phyloP scores from a whole-genome alignment of 2,113 vertebrate genomes.

The Pogona vitticeps region DNA sequence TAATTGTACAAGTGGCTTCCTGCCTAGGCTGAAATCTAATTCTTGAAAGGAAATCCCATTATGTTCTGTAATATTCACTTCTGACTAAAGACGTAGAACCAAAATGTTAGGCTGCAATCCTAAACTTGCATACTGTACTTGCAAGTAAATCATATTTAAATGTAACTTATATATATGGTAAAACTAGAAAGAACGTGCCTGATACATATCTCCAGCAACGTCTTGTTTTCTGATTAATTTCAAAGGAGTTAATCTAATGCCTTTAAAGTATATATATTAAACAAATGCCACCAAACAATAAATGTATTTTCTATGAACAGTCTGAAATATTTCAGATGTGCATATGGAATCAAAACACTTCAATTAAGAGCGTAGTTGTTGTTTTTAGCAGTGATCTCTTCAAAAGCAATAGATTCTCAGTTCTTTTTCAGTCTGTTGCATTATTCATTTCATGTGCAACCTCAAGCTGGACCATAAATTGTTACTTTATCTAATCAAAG shows the following conservation, averaged over 20 bases:
- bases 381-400: conserved; percentile 75
- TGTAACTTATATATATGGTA: neutral
- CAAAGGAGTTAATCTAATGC: neutral
- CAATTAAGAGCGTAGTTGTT: conserved; percentile 66
- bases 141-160: neutral
- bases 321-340: conserved; percentile 70
- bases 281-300: conserved; percentile 36
- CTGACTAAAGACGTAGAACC: neutral
- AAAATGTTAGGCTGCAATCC: neutral
- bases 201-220: no score
- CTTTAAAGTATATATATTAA: conserved; percentile 17
- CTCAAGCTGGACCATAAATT: conserved; percentile 84
- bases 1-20: no score
- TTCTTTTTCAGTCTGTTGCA: conserved; percentile 76
- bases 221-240: conserved; percentile 29
- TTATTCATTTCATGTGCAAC: conserved; percentile 87
- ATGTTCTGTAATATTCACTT: neutral
- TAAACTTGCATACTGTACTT: neutral
- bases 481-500: conserved; percentile 89
- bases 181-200: no score
- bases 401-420: conserved; percentile 80
- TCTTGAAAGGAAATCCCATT: neutral
- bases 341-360: conserved; percentile 71
- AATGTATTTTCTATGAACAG: conserved; percentile 59
- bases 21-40: neutral